Base-by-base conservation (phyloP, 1,140 invertebrate species). In the Hirudo medicinalis region DNA sequence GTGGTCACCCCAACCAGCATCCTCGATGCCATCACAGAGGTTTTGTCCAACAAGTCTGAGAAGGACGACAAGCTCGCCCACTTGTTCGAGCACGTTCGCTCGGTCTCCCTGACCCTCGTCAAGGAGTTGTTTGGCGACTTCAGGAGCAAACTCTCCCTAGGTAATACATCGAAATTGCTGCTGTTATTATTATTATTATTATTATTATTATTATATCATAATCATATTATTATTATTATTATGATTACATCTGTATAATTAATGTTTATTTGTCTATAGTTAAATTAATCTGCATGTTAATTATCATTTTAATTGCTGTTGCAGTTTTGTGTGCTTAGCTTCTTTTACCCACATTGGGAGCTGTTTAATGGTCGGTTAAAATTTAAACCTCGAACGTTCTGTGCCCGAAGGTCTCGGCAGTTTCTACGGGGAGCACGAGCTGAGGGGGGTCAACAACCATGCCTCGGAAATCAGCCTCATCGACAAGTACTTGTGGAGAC, bases 401-500 rank as follows among this genome's bases (percentile, higher is more conserved):
- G 2, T 76, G n/a, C n/a, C n/a, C 75, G 27, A 55, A 84, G 94
- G 93, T 22, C 83, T 96, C 67, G 91, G 89, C 15, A 89, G 88
- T 54, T 86, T 96, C 69, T 96, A 91, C 83, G 92, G 92, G n/a
- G 91, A 92, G 80, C 82, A 86, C 60, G 86, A 89, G 73, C 83
- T 97, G 6, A 86, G 88, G 74, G 88, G 90, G 78, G 87, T 88
- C 75, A 85, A 88, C 67, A 92, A 95, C 78, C 91, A 90, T 83
- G 79, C 84, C 57, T 88, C 88, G 81, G 90, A 95, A 83, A 82
- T 86, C 60, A 86, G 87, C 82, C 87, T 90, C 75, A 84, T 90
- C 74, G 87, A 92, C 82, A 86, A 81, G 76, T 86, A 87, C 73
- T 83, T 93, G 57, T 78, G 89, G 75, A 88, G 88, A 54, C 88